Percentiles rank a stretch among this genome's conserved stretches.
phyloP scores from a whole-genome alignment of 2,888 invertebrate genomes.

The Amiota communis region DNA sequence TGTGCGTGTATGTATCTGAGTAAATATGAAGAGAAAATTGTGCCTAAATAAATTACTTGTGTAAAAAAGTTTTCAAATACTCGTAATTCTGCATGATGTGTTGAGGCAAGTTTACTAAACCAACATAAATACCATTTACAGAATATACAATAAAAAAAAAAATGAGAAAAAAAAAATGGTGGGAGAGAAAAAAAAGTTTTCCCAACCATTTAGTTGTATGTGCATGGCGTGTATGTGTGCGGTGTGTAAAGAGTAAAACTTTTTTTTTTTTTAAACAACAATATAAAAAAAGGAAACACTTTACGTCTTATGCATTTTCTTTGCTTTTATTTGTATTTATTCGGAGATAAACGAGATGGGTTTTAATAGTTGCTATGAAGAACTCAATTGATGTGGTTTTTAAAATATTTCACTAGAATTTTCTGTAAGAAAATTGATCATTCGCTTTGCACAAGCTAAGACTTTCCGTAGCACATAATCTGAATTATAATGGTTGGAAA shows the following conservation, averaged over 20 bases:
- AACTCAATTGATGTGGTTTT: too few relatives aligned
- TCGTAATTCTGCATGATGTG: slow-evolving; percentile 66
- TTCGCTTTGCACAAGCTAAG: too few relatives aligned
- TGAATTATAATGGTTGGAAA: too few relatives aligned
- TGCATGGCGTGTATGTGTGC: too few relatives aligned
- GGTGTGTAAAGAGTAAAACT: not conserved
- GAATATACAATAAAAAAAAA: not conserved
- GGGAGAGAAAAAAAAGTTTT: not conserved
- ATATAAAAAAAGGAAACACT: too few relatives aligned
- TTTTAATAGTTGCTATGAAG: too few relatives aligned
- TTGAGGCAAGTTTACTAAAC: slow-evolving; percentile 60
- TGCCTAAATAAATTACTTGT: slow-evolving; percentile 66
- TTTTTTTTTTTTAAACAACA: slow-evolving; percentile 12
- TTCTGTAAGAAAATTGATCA: too few relatives aligned
- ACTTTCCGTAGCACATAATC: too few relatives aligned
- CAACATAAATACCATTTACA: slow-evolving; percentile 63
- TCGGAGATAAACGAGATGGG: not conserved
- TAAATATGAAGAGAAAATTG: slow-evolving; percentile 58
- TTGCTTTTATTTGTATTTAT: not conserved
- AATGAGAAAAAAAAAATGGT: not conserved
- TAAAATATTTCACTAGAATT: too few relatives aligned
- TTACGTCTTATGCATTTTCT: not conserved
- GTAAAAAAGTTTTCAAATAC: slow-evolving; percentile 62
- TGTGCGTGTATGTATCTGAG: not conserved
- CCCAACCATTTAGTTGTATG: too few relatives aligned